Conservation (phyloP, 2,888 invertebrate species). For the Nomada goodeniana region DNA sequence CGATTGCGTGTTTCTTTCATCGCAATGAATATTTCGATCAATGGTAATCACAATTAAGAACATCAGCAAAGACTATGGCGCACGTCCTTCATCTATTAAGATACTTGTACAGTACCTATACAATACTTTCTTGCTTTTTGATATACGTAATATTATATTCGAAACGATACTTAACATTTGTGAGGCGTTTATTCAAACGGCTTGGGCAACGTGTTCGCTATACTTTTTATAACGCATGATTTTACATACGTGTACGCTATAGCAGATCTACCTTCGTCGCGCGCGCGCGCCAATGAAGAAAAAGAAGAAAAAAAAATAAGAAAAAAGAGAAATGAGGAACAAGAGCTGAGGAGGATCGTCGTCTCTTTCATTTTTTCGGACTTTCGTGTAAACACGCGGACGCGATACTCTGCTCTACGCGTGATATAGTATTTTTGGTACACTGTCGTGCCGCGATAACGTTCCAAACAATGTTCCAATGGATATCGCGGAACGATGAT, state of each 20-base stretch:
- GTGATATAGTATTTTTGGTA: slow-evolving; percentile 59
- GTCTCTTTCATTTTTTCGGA: slow-evolving; percentile 42
- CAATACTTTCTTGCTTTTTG: slow-evolving; percentile 29
- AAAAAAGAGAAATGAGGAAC: background rate
- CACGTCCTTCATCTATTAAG: slow-evolving; percentile 7
- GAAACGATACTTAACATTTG: slow-evolving; percentile 78
- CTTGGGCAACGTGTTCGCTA: slow-evolving; percentile 20
- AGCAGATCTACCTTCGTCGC: slow-evolving; percentile 1
- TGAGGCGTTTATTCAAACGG: slow-evolving; percentile 70
- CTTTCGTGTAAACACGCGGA: slow-evolving; percentile 30
- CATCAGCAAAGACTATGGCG: slow-evolving; percentile 10
- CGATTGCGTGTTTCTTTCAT: no score
- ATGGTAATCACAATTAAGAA: slow-evolving; percentile 21
- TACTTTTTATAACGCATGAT: slow-evolving; percentile 72
- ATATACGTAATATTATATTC: slow-evolving; percentile 77
- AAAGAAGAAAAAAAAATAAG: no score
- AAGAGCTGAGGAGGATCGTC: slow-evolving; percentile 54
- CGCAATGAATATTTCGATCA: slow-evolving; percentile 17
- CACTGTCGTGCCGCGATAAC: slow-evolving; percentile 29
- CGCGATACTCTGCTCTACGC: slow-evolving; percentile 35
- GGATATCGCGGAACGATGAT: background rate
- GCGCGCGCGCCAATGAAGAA: background rate
- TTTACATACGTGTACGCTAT: slow-evolving; percentile 46
- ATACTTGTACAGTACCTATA: slow-evolving; percentile 25
- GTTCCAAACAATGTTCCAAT: background rate